Evolutionary conservation across 2,888 invertebrate genomes (phyloP), one percentile per base, ranked within the genome.

Genomic region (Drosophila anceps): DNA sequence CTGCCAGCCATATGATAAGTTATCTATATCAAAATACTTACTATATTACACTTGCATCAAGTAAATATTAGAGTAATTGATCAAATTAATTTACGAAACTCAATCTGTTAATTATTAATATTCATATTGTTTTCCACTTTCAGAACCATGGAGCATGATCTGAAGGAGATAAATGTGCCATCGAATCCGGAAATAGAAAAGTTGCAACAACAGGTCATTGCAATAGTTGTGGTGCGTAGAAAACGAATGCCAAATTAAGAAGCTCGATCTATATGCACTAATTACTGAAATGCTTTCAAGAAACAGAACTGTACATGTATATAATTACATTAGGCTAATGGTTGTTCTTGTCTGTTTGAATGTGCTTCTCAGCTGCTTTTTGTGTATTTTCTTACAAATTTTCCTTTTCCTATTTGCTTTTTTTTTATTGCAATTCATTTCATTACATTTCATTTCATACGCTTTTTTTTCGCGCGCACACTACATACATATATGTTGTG

Each of bases 111-210:
- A 24, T 24, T 24, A 24, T 43, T 20, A 20, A 20, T 33, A 20
- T 33, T 12, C 31, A 9, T 29, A 12, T 35, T 37, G 7, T 9
- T 37, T 46, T 63, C n/a, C n/a, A 15, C 5, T 80, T 77, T 33
- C 81, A 93, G 93, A 72, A 87, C 92, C 59, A 93, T 93, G 93
- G 93, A 93, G 75, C 90, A 88, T 51, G 93, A 93, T 70, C 79
- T 93, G 12, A 91, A 92, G 73, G 91, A 92, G 69, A 93, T 93
- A 67, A 92, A 91, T 78, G 91, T 92, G 29, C 91, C 92, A 35
- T 90, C 92, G 10, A 92, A 92, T 90, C 90, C 91, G 62, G 93
- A 93, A 80, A 91, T 93, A 66, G 92, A 92, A 76, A 91, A 90
- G 54, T 63, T 93, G 54, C 93, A 93, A 68, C 90, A 91, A 50